phyloP scores from a whole-genome alignment of 2,888 invertebrate genomes.

The Tenthredo livida region DNA sequence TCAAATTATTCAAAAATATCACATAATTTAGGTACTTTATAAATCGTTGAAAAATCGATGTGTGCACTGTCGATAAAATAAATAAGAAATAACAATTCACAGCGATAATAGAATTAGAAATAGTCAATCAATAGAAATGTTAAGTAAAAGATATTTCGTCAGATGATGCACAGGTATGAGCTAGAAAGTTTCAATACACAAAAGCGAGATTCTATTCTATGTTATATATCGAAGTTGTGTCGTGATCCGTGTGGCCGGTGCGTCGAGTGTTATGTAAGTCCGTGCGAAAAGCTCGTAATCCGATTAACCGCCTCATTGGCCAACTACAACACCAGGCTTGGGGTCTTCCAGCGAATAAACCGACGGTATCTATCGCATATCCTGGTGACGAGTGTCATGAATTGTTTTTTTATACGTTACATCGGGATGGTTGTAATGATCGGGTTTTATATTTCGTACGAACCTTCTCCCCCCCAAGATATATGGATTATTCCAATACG shows the following conservation, averaged over 20 bases:
- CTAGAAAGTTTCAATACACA: neutral
- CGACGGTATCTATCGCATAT: conserved; percentile 23
- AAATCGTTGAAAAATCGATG: neutral
- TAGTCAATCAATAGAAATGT: neutral
- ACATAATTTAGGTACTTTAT: neutral
- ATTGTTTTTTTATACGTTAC: conserved; percentile 24
- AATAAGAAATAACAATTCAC: neutral
- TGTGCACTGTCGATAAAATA: neutral
- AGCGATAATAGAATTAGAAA: neutral
- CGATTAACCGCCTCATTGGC: conserved; percentile 76
- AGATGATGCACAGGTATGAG: neutral
- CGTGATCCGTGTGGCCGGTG: conserved; percentile 34
- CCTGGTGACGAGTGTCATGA: neutral
- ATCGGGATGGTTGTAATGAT: neutral
- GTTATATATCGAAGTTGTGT: conserved; percentile 27
- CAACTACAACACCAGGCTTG: conserved; percentile 61
- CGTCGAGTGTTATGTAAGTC: conserved; percentile 47
- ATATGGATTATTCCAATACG: neutral
- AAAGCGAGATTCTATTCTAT: neutral
- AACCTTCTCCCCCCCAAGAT: neutral
- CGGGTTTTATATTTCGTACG: neutral
- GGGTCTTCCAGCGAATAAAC: conserved; percentile 49
- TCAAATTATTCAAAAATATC: neutral
- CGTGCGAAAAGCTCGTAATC: conserved; percentile 72
- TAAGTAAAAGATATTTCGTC: neutral